Base-by-base conservation (phyloP, 2,888 invertebrate genomes). In the Cephus runcator region DNA sequence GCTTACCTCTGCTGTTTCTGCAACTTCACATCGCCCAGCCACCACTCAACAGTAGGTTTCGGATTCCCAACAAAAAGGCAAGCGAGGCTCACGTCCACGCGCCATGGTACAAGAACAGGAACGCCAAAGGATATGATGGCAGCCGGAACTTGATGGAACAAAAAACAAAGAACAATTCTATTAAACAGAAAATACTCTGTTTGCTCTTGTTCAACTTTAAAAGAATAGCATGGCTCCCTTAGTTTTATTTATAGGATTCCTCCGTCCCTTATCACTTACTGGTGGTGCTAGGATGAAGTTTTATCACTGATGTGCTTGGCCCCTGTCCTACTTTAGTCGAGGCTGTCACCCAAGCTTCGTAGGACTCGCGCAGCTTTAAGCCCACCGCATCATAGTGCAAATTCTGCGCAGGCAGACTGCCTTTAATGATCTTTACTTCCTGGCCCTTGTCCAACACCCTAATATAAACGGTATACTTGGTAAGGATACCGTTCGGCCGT, bases 341-440 rank as follows among this genome's bases (percentile, higher is more conserved):
- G 1, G 94, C 94, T 1, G 94, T 93, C 4, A 94, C 93, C 93
- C 94, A 94, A 77, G 94, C 93, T 85, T 94, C 94, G 85, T 94
- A 94, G 33, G 93, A 92, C 82, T 93, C 93, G 69, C 93, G 92
- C 73, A 90, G 90, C 80, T 92, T 93, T 77, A 94, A 87, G 76
- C 93, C 93, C 75, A 92, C 92, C 0, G 93, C 93, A 83, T 94
- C 93, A 83, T 93, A 93, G 82, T 93, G 92, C 36, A 92, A 90
- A 84, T 92, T 92, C 79, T 92, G 92, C n/a, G 93, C 92, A 4
- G 92, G 91, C 76, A 93, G 83, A 31, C 92, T 90, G 79, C 84
- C 89, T 83, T 93, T 93, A 4, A 92, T 88, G 83, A 92, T 93
- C 87, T 93, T 93, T 74, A 93, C 84, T 85, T 93, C 93, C 83